Base-by-base conservation (phyloP, 2,797 vertebrate genomes). In the Octomys mimax region DNA sequence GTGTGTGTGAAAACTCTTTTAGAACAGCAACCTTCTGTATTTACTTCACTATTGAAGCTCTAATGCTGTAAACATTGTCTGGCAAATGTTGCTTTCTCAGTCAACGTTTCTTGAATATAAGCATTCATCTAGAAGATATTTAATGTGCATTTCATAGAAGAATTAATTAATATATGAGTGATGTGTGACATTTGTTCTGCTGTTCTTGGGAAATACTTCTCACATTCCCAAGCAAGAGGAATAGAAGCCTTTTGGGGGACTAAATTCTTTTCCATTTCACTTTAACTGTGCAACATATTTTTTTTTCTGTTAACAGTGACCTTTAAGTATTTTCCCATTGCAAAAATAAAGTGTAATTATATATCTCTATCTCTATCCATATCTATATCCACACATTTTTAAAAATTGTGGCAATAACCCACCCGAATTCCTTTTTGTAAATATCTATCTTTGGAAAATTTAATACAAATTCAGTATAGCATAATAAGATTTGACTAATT, bases 261-360 rank as follows among this genome's bases (percentile, higher is more conserved):
- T 61, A 81, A 54, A 77, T 82, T 68, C 5, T 64, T 85, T 89
- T 92, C 31, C 5, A 13, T 78, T 91, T 92, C 16, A 86, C 28
- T 82, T 91, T 18, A 82, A 70, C 6, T 91, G 28, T 82, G 26
- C 14, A 71, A 70, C 31, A 31, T 31, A 19, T 28, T 92, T 81
- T 81, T 81, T 81, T 18, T 22, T 11, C 84, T 71, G 36, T 39
- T 89, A 82, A 52, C 49, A 22, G 5, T 84, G 24, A 10, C 21
- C 11, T 86, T 84, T 66, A 92, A 85, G 66, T 18, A 89, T 97
- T 93, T 87, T 88, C 42, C 4, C 79, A 93, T 88, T 96, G 36
- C 21, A 62, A 95, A 85, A 80, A 80, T 33, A 87, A 91, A 61
- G 68, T 33, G 4, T 39, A 39, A 39, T 54, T 81, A 62, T 80